These are phyloP conservation scores for Dendrocopos noguchii DNA, from an alignment of 2,113 vertebrate species.

Conservation along the genomic window DNA sequence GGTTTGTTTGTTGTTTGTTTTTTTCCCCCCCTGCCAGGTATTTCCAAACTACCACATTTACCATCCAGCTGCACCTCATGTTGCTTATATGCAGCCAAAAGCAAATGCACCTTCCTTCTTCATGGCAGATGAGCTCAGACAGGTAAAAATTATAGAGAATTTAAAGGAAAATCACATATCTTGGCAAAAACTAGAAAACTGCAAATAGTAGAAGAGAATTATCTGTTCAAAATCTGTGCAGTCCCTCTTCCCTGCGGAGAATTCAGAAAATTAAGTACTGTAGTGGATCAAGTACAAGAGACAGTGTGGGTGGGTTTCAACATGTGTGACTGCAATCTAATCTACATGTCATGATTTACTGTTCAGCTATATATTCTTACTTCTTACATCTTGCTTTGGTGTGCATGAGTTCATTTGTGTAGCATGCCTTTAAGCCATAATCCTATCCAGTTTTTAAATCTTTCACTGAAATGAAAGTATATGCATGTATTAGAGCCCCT, in stretches of 20 bases:
- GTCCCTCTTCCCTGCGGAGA: neutral
- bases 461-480: neutral
- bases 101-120: constrained; percentile 99
- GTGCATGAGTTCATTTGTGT: neutral
- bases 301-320: neutral
- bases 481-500: neutral
- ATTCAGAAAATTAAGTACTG: neutral
- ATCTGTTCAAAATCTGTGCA: neutral
- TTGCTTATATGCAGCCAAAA: constrained; percentile 99
- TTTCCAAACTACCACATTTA: constrained; percentile 99
- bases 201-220: neutral
- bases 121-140: constrained; percentile 97
- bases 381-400: neutral
- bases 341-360: neutral
- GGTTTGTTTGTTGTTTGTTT: neutral
- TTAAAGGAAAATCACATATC: neutral
- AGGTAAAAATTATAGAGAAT: constrained; percentile 79
- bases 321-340: neutral
- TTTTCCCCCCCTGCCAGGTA: constrained; percentile 79
- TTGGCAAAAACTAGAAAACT: neutral
- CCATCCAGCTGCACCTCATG: constrained; percentile 94
- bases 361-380: neutral
- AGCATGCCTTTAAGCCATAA: neutral
- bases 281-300: neutral
- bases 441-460: neutral